phyloP scores from a whole-genome alignment of 2,797 vertebrate genomes.

The Apodemus agrarius region DNA sequence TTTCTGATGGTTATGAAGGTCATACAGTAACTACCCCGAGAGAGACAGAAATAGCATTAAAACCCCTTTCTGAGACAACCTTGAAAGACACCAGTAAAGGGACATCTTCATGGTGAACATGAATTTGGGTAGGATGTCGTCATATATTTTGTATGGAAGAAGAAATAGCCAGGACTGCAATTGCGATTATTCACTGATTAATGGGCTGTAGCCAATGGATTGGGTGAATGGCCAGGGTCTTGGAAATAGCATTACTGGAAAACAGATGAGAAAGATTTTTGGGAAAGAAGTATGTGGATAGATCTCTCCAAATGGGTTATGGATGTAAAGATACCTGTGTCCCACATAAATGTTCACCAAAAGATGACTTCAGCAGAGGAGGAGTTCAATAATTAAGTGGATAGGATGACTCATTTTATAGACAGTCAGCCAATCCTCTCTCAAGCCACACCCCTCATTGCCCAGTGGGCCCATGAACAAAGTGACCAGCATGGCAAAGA shows the following conservation, averaged over 20 bases:
- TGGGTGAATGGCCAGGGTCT: neutral
- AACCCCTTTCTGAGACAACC: neutral
- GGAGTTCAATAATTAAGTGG: neutral
- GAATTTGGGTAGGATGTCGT: neutral
- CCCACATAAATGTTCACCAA: neutral
- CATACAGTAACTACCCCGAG: neutral
- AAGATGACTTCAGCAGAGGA: neutral
- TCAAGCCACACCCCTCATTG: neutral
- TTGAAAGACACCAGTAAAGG: neutral
- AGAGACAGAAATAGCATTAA: neutral
- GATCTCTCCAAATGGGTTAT: neutral
- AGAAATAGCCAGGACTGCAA: neutral
- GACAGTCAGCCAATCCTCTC: neutral
- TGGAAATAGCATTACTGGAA: neutral
- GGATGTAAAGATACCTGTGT: neutral
- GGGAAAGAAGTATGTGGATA: neutral
- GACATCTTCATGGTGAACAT: neutral
- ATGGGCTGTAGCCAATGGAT: neutral
- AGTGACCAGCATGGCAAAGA: neutral
- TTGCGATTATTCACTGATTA: neutral
- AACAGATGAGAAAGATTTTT: neutral
- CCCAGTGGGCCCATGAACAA: neutral
- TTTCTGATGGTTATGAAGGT: neutral
- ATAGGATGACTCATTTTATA: neutral
- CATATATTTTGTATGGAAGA: neutral